A percentile compares a stretch with the other conserved stretches of the same genome.
phyloP scores from a whole-genome alignment of 2,113 vertebrate genomes.

The Poeciliopsis retropinna region DNA sequence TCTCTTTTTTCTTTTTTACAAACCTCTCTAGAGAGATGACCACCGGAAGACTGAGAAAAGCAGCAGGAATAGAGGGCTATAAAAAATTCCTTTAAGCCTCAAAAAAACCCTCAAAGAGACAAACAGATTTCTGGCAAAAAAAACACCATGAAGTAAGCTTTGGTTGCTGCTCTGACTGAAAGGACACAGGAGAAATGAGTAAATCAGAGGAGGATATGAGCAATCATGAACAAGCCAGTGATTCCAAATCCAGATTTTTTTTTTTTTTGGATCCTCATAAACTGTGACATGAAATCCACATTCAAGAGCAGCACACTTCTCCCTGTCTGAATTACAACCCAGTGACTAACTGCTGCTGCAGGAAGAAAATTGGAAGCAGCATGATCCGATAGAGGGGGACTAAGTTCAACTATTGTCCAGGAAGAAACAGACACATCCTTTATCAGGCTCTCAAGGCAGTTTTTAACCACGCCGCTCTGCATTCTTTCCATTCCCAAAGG shows the following conservation, averaged over 20 bases:
- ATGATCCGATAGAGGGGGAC: conserved; percentile 19
- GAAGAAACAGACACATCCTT: conserved; percentile 59
- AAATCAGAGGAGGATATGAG: conserved; percentile 58
- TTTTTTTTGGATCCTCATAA: not conserved
- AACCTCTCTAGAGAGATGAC: conserved; percentile 24
- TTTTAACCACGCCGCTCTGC: conserved; percentile 50
- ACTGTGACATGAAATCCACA: not conserved
- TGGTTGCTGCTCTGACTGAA: conserved; percentile 13
- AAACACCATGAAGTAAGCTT: conserved; percentile 8
- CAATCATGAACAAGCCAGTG: conserved; percentile 36
- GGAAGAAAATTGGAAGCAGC: conserved; percentile 2
- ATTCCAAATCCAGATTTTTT: conserved; percentile 23
- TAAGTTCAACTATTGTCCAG: conserved; percentile 37
- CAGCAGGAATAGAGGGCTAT: conserved; percentile 32
- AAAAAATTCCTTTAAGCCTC: conserved; percentile 28
- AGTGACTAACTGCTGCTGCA: conserved; percentile 25
- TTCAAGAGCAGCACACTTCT: conserved; percentile 6
- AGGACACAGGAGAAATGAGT: conserved; percentile 27
- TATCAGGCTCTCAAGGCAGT: conserved; percentile 36
- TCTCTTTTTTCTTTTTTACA: not conserved
- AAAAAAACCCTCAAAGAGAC: conserved; percentile 26
- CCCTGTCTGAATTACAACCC: conserved; percentile 33
- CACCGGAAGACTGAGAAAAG: conserved; percentile 49
- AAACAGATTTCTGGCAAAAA: conserved; percentile 40
- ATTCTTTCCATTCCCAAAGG: conserved; percentile 74